Percentiles rank a stretch among this genome's conserved stretches.
Evolutionary conservation across 2,888 invertebrate genomes (phyloP).

Genomic region (Andrena camellia): DNA sequence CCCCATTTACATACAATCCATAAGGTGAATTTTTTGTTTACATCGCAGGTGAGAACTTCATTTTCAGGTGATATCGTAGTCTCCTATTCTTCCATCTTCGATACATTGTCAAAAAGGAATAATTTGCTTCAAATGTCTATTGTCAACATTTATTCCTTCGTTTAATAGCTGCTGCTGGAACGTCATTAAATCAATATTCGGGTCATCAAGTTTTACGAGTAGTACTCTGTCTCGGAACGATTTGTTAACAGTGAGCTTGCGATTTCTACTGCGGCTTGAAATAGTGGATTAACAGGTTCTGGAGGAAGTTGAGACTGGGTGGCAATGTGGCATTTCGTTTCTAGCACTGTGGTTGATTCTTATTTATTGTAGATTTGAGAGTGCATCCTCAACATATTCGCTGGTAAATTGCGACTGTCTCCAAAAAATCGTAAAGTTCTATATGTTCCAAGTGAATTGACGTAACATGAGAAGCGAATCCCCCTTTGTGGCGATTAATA

Average conservation of each 20-base stretch:
- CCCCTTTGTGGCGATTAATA: slow-evolving; percentile 7
- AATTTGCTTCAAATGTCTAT: slow-evolving; percentile 36
- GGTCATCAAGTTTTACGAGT: slow-evolving; percentile 40
- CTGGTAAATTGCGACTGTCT: slow-evolving; percentile 29
- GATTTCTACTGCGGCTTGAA: slow-evolving; percentile 27
- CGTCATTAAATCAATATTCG: slow-evolving; percentile 31
- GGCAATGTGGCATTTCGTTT: slow-evolving; percentile 49
- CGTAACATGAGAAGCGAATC: slow-evolving; percentile 22
- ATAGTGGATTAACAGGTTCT: slow-evolving; percentile 50
- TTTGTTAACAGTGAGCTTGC: slow-evolving; percentile 18
- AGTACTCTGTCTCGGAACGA: slow-evolving; percentile 46
- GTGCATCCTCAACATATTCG: slow-evolving; percentile 39
- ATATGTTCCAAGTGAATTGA: slow-evolving; percentile 32
- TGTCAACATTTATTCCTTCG: slow-evolving; percentile 27
- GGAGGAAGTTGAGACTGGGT: slow-evolving; percentile 27
- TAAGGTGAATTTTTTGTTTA: slow-evolving; percentile 47
- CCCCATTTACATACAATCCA: slow-evolving; percentile 42
- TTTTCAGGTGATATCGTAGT: slow-evolving; percentile 66
- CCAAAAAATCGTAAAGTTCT: slow-evolving; percentile 30
- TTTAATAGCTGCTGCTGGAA: slow-evolving; percentile 14
- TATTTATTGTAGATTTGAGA: slow-evolving; percentile 44
- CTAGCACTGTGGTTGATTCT: slow-evolving; percentile 52
- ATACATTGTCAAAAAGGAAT: slow-evolving; percentile 48
- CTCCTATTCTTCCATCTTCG: slow-evolving; percentile 54
- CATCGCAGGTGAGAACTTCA: slow-evolving; percentile 68